phyloP scores from a whole-genome alignment of 2,888 invertebrate species.

The Orthosia gracilis region DNA sequence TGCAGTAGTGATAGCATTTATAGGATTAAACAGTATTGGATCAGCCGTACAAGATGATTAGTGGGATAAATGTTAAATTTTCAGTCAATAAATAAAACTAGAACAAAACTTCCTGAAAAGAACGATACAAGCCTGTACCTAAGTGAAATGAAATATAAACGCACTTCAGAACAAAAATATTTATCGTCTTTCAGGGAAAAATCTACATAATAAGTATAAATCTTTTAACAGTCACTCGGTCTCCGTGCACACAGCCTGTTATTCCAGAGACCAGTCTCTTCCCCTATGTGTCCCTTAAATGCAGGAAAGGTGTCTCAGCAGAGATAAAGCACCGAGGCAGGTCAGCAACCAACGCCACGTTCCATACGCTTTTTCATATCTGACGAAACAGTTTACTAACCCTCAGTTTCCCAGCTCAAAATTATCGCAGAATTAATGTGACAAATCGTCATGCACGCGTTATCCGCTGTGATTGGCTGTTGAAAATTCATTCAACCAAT shows the following conservation, averaged over 20 bases:
- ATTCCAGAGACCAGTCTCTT: background rate
- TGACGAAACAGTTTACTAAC: background rate
- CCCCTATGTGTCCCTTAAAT: background rate
- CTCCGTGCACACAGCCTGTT: background rate
- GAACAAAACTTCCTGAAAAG: too few relatives aligned
- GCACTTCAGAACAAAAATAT: background rate
- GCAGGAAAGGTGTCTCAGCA: background rate
- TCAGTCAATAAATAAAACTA: background rate
- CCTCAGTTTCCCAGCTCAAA: too few relatives aligned
- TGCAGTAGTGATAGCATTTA: slow-evolving; percentile 79
- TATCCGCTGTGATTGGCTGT: too few relatives aligned
- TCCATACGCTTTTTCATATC: too few relatives aligned
- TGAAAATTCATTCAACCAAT: too few relatives aligned
- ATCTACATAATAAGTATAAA: background rate
- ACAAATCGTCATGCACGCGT: too few relatives aligned
- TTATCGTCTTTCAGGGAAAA: background rate
- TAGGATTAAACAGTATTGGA: slow-evolving; percentile 75
- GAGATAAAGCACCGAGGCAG: background rate
- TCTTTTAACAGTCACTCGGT: background rate
- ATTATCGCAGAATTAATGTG: too few relatives aligned
- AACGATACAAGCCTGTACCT: too few relatives aligned
- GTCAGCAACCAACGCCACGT: background rate
- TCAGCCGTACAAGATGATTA: slow-evolving; percentile 62
- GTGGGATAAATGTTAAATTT: slow-evolving; percentile 13
- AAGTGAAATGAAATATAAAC: too few relatives aligned